Percentiles rank a stretch among this genome's conserved stretches.
Evolutionary conservation across 2,888 invertebrate species (phyloP).

Genomic region (Branchellion lobata): DNA sequence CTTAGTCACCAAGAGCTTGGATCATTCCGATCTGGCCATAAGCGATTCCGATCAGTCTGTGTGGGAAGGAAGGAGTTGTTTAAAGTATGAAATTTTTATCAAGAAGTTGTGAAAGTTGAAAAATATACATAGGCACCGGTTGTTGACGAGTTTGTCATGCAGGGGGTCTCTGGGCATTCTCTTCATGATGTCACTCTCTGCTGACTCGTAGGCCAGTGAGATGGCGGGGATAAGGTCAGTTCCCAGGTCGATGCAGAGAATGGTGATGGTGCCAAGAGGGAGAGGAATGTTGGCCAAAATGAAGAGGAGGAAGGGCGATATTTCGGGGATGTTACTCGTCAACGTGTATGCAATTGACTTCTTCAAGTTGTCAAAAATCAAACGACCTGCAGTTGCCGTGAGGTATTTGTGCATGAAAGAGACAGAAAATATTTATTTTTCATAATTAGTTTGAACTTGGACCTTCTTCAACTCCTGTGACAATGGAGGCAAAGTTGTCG

Average conservation of each 20-base stretch:
- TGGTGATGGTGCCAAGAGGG: slow-evolving; percentile 91
- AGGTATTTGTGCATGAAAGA: neutral
- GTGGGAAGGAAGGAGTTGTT: slow-evolving; percentile 65
- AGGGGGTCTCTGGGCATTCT: slow-evolving; percentile 80
- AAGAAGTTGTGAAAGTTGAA: too few species aligned
- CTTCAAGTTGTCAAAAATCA: slow-evolving; percentile 95
- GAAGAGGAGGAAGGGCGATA: slow-evolving; percentile 92
- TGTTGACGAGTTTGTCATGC: slow-evolving; percentile 83
- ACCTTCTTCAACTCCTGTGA: slow-evolving; percentile 57
- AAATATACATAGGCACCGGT: slow-evolving; percentile 65
- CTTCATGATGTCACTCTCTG: slow-evolving; percentile 91
- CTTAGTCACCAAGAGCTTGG: slow-evolving; percentile 82
- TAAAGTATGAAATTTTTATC: too few species aligned
- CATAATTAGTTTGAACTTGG: neutral
- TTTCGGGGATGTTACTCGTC: slow-evolving; percentile 94
- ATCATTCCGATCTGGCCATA: slow-evolving; percentile 99
- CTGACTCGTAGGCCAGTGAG: slow-evolving; percentile 83
- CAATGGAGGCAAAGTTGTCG: slow-evolving; percentile 56
- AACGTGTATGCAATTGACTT: slow-evolving; percentile 94
- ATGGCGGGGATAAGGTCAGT: slow-evolving; percentile 67
- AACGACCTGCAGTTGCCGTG: slow-evolving; percentile 57
- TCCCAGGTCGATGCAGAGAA: slow-evolving; percentile 88
- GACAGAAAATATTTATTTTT: neutral
- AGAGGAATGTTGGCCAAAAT: slow-evolving; percentile 90
- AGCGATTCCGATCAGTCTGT: slow-evolving; percentile 86